These are phyloP conservation scores for Apaloderma vittatum DNA, from an alignment of 2,113 vertebrate genomes.

Conservation along the genomic window DNA sequence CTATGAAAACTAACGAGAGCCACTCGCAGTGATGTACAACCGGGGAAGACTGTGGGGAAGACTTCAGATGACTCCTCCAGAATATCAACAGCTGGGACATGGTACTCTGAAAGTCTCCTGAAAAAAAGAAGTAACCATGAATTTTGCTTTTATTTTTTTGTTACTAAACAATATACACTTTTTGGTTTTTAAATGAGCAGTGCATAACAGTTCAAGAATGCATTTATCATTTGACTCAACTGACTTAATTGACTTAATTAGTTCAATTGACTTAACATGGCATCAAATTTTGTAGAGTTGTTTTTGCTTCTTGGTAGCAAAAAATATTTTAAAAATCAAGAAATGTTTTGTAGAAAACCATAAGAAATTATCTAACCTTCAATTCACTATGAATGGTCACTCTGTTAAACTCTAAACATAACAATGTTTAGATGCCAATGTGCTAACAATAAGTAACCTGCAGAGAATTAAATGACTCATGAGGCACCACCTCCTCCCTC, in stretches of 20 bases:
- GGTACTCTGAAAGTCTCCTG: conserved; percentile 66
- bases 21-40: conserved; percentile 84
- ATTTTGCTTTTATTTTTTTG: background rate
- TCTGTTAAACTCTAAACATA: background rate
- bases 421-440: background rate
- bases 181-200: background rate
- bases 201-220: background rate
- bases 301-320: background rate
- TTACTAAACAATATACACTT: background rate
- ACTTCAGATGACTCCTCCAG: conserved; percentile 73
- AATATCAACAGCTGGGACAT: conserved; percentile 81
- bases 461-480: background rate
- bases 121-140: background rate
- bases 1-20: conserved; percentile 87
- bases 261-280: background rate
- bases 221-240: background rate
- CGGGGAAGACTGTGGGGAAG: background rate
- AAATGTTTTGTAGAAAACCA: background rate
- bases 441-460: background rate
- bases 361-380: background rate
- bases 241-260: too few species aligned
- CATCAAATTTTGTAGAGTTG: background rate
- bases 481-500: accelerated
- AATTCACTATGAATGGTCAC: background rate
- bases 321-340: background rate